Evolutionary conservation across 2,113 vertebrate species (phyloP), one percentile per base, ranked within the genome.

Genomic region (Melanocharis versteri): DNA sequence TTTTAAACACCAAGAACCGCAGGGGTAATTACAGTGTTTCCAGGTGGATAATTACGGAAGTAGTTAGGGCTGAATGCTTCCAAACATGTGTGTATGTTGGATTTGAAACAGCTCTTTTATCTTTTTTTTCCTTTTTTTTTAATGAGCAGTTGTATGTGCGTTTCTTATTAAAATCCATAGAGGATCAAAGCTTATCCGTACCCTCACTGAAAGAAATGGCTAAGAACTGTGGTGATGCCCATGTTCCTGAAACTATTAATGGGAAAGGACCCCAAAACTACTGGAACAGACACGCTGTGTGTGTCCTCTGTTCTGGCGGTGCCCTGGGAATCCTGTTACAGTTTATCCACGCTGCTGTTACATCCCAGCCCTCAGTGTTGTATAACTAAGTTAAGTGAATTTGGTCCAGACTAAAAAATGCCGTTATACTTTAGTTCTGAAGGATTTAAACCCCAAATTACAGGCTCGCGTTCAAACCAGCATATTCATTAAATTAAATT

Each of bases 391-490:
- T 93, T 83, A 87, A 12, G 27, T 4, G 27, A 78, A 81, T 90
- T 89, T 89, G 18, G 11, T 81, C 86, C 86, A 84, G 83, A 45
- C 77, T 90, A 26, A 82, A 93, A 87, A 95, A 90, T 77, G 56
- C 80, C 19, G 1, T 90, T 96, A 82, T 39, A 78, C 48, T 94
- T 87, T 11, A 28, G 56, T 77, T 92, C 68, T 86, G 57, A 87
- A 90, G 53, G 86, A 70, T 77, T 89, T 79, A 76, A 93, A 93
- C 90, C 94, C 90, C 88, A 95, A 92, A 93, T 94, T 95, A 92
- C 39, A 89, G 91, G 8, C 76, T 94, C 0, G 31, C 47, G 37
- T 88, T 94, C 64, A 84, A 69, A 84, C 7, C 1, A 4, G 30
- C 64, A 79, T 88, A 95, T 88, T 93, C 64, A 60, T 88, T 57